Percentiles rank a stretch among this genome's conserved stretches.
phyloP scores from a whole-genome alignment of 2,888 invertebrate genomes.

The Ophion ellenae region DNA sequence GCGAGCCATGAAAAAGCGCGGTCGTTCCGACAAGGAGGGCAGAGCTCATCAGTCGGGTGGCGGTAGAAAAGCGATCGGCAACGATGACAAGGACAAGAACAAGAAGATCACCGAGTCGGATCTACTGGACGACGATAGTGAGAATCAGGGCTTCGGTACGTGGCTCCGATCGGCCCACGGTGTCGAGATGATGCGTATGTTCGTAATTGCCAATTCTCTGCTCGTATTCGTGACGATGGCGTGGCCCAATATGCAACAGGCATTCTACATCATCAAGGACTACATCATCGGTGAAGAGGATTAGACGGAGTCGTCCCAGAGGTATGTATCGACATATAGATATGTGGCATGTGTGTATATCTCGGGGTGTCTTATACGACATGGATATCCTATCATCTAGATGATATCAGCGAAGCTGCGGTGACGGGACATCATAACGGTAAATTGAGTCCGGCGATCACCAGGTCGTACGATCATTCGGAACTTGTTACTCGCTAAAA shows the following conservation, averaged over 20 bases:
- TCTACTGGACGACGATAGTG: constrained; percentile 73
- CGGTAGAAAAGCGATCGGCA: constrained; percentile 24
- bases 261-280: constrained; percentile 84
- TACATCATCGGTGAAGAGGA: constrained; percentile 78
- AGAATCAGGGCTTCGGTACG: constrained; percentile 80
- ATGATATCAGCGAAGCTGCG: constrained; percentile 24
- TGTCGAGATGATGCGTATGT: constrained; percentile 91
- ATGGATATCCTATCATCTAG: background rate
- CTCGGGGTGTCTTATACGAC: background rate
- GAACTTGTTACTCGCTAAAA: constrained; percentile 5
- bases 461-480: constrained; percentile 14
- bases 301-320: constrained; percentile 29
- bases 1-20: constrained; percentile 75
- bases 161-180: constrained; percentile 86
- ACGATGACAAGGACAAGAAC: constrained; percentile 36
- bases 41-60: constrained; percentile 62
- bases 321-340: background rate
- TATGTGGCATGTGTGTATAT: background rate
- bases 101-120: constrained; percentile 46
- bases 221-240: constrained; percentile 89
- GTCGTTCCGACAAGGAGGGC: constrained; percentile 66
- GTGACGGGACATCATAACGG: constrained; percentile 35
- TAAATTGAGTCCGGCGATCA: constrained; percentile 17
- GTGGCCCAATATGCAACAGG: constrained; percentile 89
- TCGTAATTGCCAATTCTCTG: constrained; percentile 91